Percentiles rank a stretch among this genome's conserved stretches.
phyloP scores from a whole-genome alignment of 2,797 vertebrate species.

The Botia almorhae region DNA sequence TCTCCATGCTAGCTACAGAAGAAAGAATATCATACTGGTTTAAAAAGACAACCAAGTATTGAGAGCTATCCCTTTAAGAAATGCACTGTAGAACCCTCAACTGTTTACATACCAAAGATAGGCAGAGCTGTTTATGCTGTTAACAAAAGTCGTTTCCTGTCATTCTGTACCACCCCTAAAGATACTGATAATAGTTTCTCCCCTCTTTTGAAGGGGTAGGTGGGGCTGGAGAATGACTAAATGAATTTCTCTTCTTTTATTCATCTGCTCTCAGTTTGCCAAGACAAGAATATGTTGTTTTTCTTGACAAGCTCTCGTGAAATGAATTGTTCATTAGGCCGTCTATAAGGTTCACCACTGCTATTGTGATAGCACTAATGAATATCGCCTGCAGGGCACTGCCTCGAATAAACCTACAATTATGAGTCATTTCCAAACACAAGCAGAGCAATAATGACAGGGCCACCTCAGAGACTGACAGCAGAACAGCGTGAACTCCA shows the following conservation, averaged over 20 bases:
- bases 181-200: slow-evolving; percentile 51
- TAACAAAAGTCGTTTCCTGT: slow-evolving; percentile 50
- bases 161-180: slow-evolving; percentile 48
- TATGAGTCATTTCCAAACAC: slow-evolving; percentile 57
- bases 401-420: slow-evolving; percentile 52
- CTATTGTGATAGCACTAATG: slow-evolving; percentile 56
- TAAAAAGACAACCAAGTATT: not conserved
- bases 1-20: not conserved
- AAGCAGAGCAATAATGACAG: slow-evolving; percentile 57
- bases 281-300: slow-evolving; percentile 40
- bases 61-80: not conserved
- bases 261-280: slow-evolving; percentile 27
- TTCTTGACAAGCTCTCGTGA: slow-evolving; percentile 45
- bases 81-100: not conserved
- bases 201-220: slow-evolving; percentile 27
- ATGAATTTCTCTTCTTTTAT: slow-evolving; percentile 2
- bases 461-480: slow-evolving; percentile 53
- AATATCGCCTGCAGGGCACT: slow-evolving; percentile 49
- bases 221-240: slow-evolving; percentile 22
- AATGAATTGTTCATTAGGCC: slow-evolving; percentile 57
- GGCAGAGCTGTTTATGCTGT: slow-evolving; percentile 49
- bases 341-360: slow-evolving; percentile 56
- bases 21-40: not conserved
- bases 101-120: slow-evolving; percentile 36
- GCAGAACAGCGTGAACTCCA: slow-evolving; percentile 49